Conservation (phyloP, 2,888 invertebrate species). For the Theretra japonica region DNA sequence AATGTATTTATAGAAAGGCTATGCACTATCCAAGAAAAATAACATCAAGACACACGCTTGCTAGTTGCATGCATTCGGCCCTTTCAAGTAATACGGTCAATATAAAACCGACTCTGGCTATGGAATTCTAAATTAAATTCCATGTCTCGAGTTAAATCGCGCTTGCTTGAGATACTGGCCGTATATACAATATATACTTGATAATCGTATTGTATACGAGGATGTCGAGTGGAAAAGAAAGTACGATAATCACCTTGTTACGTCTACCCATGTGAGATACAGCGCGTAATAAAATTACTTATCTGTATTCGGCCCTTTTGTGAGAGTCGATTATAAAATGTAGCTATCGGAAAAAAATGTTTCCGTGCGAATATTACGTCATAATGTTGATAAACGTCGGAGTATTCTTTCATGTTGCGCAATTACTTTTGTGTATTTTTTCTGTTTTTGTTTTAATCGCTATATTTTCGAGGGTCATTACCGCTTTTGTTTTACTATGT, state of each 20-base stretch:
- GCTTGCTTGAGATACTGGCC: constrained; percentile 48
- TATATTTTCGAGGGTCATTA: neutral
- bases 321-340: constrained; percentile 37
- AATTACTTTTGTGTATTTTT: neutral
- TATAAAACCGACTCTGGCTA: constrained; percentile 45
- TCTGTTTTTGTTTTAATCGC: constrained; percentile 1
- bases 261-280: constrained; percentile 48
- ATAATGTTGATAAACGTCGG: constrained; percentile 21
- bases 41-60: constrained; percentile 39
- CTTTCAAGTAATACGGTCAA: constrained; percentile 58
- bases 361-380: constrained; percentile 12
- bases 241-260: constrained; percentile 55
- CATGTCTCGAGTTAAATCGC: constrained; percentile 56
- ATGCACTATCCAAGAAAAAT: constrained; percentile 30
- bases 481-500: neutral
- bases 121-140: constrained; percentile 60
- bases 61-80: constrained; percentile 40
- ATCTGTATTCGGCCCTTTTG: constrained; percentile 40
- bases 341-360: constrained; percentile 8
- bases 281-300: constrained; percentile 49
- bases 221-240: constrained; percentile 40
- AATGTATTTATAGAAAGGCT: constrained; percentile 27
- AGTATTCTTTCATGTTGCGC: constrained; percentile 14
- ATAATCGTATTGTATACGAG: constrained; percentile 46
- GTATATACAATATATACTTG: too few relatives aligned